Percentiles rank a stretch among this genome's conserved stretches.
These are phyloP conservation scores for Xiphophorus hellerii DNA, from an alignment of 2,113 vertebrate genomes.

Conservation along the genomic window DNA sequence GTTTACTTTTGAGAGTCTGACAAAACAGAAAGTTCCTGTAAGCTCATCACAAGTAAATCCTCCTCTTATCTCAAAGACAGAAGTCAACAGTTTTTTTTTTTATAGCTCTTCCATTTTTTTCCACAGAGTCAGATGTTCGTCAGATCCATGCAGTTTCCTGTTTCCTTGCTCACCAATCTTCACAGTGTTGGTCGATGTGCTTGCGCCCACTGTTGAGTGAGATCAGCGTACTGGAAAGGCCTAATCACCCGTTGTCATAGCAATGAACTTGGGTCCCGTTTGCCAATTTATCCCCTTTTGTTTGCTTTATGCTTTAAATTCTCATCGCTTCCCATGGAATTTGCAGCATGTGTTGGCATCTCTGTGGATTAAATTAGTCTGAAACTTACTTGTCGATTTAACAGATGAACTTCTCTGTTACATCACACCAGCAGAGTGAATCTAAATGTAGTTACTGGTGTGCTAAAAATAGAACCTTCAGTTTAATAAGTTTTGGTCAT, in stretches of 20 bases:
- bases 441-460: background rate
- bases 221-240: conserved; percentile 69
- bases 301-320: conserved; percentile 61
- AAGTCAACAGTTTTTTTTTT: background rate
- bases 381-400: background rate
- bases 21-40: background rate
- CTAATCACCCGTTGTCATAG: conserved; percentile 75
- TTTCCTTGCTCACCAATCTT: background rate
- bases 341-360: conserved; percentile 34
- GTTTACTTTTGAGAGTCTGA: background rate
- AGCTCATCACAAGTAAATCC: background rate
- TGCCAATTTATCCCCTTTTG: conserved; percentile 68
- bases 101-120: conserved; percentile 37
- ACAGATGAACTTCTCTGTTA: background rate
- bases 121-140: background rate
- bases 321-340: conserved; percentile 63
- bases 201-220: conserved; percentile 59
- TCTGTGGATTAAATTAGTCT: conserved; percentile 28
- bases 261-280: conserved; percentile 67
- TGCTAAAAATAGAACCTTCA: background rate
- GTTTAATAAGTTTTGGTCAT: background rate
- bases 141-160: conserved; percentile 29
- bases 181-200: conserved; percentile 1
- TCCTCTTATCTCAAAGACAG: background rate
- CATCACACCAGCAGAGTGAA: background rate